A percentile compares a stretch with the other conserved stretches of the same genome.
Conservation (phyloP, 2,888 invertebrate species). For the Cerastoderma edule region DNA sequence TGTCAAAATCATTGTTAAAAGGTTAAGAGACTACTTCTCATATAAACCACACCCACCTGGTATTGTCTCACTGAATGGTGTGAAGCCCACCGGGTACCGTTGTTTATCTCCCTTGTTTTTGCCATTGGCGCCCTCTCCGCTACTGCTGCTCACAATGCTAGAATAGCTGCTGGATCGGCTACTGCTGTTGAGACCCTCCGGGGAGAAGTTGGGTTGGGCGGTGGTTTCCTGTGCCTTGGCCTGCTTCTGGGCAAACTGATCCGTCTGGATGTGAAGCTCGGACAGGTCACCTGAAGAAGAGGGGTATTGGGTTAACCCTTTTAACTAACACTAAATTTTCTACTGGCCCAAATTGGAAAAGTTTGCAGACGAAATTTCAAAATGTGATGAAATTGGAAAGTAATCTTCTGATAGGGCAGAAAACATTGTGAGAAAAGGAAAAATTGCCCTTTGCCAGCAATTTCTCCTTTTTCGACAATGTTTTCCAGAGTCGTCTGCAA, state of each 20-base stretch:
- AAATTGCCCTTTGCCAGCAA: no score
- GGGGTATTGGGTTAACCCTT: background rate
- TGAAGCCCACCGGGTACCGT: conserved; percentile 51
- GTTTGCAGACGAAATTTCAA: no score
- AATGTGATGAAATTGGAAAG: no score
- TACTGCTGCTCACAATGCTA: conserved; percentile 75
- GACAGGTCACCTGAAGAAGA: conserved; percentile 73
- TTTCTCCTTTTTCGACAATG: no score
- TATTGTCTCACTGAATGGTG: conserved; percentile 66
- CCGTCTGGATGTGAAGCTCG: conserved; percentile 80
- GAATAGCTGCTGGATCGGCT: conserved; percentile 79
- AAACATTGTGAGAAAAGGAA: no score
- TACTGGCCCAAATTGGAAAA: no score
- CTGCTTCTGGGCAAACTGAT: conserved; percentile 78
- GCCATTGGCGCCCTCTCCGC: conserved; percentile 49
- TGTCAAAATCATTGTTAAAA: no score
- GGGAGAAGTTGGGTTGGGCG: conserved; percentile 59
- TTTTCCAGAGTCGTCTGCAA: no score
- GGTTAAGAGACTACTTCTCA: no score
- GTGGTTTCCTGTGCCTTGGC: conserved; percentile 54
- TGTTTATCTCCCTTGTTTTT: conserved; percentile 62
- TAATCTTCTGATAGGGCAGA: no score
- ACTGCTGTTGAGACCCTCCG: conserved; percentile 69
- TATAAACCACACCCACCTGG: no score
- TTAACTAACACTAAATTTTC: no score